Conservation (phyloP, 35 echinoderm and acorn worm species). For the Apostichopus californicus region DNA sequence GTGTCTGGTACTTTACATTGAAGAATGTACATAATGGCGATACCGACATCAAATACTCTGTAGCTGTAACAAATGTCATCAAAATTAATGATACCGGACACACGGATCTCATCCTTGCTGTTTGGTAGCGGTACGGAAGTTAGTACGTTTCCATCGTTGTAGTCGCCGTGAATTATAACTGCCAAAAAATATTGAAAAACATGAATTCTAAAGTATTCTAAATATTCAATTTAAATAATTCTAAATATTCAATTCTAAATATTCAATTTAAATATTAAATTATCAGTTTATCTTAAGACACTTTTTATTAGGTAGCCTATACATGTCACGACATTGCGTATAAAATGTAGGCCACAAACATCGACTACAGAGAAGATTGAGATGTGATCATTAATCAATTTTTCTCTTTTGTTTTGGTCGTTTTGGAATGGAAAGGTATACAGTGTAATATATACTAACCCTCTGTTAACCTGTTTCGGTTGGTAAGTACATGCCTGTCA, state of each 20-base stretch:
- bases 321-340: too few species aligned
- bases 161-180: constrained; percentile 11
- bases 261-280: too few species aligned
- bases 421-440: too few species aligned
- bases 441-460: background rate
- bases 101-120: background rate
- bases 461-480: background rate
- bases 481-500: background rate
- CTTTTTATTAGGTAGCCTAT: too few species aligned
- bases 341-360: too few species aligned
- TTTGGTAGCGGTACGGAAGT: background rate
- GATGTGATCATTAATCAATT: too few species aligned
- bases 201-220: too few species aligned
- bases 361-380: too few species aligned
- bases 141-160: background rate
- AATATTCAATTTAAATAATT: too few species aligned
- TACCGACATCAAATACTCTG: background rate
- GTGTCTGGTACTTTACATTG: background rate
- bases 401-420: too few species aligned
- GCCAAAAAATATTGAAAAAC: background rate
- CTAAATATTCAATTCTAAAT: too few species aligned
- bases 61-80: background rate
- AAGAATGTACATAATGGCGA: constrained; percentile 1
- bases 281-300: too few species aligned
- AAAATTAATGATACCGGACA: constrained; percentile 9